Base-by-base conservation (phyloP, 2,888 invertebrate species). In the Diachrysia chrysitis region DNA sequence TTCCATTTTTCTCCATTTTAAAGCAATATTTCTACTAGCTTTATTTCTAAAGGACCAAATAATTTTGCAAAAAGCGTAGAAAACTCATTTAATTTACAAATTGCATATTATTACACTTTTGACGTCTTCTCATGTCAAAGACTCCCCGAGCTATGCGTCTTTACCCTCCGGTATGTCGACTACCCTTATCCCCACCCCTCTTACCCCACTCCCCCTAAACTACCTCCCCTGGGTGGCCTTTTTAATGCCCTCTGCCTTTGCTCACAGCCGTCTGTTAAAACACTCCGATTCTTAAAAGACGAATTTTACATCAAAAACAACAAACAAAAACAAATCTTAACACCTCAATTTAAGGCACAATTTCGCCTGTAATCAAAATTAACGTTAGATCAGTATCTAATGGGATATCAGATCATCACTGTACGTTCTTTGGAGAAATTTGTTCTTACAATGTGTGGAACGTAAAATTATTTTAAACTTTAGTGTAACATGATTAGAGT, bases 351-450 rank as follows among this genome's bases (percentile, higher is more conserved):
- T 85, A 87, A 75, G 79, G 84, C 73, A 69, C 57, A 78, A 69
- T 85, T 83, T 87, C 21, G 56, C 64, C 46, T 68, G 64, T 32
- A 68, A 54, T 25, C 29, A 42, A 71, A 80, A 74, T 74, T 78
- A 81, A 87, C 89, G 86, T 90, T 92, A 92, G 89, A 91, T 89
- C 89, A 83, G 87, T 90, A 89, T 91, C 90, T 89, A 90, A 91
- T 89, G 83, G 88, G 83, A 85, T 86, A 90, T 84, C 85, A 82
- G 87, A 89, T 90, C 88, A 86, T 84, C 85, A 83, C 86, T 86
- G 84, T 83, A 86, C 81, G 89, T 92, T 92, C 93, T 93, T 93
- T 88, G 84, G 90, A 91, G 91, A 91, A 90, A 90, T 88, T 89
- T 74, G 87, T 89, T 90, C 87, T 86, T 89, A 87, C 86, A 82